phyloP scores from a whole-genome alignment of 2,797 vertebrate species.

The Oophaga sylvatica region DNA sequence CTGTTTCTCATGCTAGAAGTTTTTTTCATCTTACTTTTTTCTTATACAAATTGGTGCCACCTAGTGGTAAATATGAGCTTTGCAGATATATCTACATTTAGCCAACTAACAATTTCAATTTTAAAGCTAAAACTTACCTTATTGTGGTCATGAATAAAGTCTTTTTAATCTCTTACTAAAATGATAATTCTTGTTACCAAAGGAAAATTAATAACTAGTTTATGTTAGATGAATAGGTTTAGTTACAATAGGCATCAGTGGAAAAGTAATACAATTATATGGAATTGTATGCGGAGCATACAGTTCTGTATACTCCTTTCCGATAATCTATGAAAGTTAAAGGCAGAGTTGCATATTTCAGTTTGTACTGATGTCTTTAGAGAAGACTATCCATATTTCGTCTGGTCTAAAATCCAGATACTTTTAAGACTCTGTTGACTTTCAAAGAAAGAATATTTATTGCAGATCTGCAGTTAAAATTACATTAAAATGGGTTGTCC shows the following conservation, averaged over 20 bases:
- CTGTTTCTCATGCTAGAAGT: neutral
- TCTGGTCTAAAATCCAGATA: no score
- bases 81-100: neutral
- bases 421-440: no score
- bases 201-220: neutral
- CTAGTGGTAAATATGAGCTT: neutral
- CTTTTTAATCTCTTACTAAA: neutral
- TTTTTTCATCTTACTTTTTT: neutral
- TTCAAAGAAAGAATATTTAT: no score
- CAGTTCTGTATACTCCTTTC: neutral
- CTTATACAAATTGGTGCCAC: constrained; percentile 19
- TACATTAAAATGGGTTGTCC: no score
- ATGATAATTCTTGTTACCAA: neutral
- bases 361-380: no score
- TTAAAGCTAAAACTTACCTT: neutral
- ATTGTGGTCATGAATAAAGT: neutral
- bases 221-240: neutral
- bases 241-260: neutral
- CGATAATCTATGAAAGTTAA: neutral
- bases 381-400: no score
- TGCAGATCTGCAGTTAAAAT: no score
- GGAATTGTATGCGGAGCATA: neutral
- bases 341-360: no score
- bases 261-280: neutral
- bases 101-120: neutral